phyloP scores from a whole-genome alignment of 2,113 vertebrate genomes.

The Cairina moschata region DNA sequence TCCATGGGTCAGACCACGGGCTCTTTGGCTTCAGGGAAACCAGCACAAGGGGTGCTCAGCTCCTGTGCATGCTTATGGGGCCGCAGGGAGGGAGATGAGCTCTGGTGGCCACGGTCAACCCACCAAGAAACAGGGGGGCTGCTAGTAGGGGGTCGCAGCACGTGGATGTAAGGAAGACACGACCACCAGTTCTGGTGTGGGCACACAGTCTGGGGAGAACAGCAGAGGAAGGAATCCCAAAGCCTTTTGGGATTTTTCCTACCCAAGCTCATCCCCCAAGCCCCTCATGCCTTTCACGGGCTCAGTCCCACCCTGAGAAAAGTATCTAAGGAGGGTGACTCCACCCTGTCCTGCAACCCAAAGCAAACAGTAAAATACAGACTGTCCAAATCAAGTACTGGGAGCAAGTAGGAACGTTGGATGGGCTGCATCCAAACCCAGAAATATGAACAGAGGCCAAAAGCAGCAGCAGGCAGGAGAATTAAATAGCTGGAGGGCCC shows the following conservation, averaged over 20 bases:
- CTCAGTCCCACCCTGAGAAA: neutral
- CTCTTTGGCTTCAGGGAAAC: neutral
- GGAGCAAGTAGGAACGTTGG: neutral
- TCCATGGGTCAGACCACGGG: neutral
- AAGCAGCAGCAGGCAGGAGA: neutral
- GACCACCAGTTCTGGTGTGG: neutral
- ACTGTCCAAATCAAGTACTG: neutral
- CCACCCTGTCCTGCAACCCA: neutral
- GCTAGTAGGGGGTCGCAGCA: neutral
- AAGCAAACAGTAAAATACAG: neutral
- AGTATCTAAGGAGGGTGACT: neutral
- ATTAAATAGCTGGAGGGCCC: neutral
- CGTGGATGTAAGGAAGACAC: accelerated
- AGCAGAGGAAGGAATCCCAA: neutral
- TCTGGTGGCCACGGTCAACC: accelerated
- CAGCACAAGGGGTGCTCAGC: neutral
- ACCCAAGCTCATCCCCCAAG: neutral
- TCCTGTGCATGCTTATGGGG: accelerated
- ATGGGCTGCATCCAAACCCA: neutral
- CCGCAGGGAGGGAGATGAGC: neutral
- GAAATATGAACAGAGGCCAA: neutral
- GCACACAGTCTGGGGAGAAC: neutral
- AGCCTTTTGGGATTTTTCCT: no score
- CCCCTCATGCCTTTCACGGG: neutral
- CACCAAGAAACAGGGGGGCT: neutral